A percentile compares a stretch with the other conserved stretches of the same genome.
Evolutionary conservation across 2,113 vertebrate species (phyloP).

Genomic region (Lampris megalopsis): DNA sequence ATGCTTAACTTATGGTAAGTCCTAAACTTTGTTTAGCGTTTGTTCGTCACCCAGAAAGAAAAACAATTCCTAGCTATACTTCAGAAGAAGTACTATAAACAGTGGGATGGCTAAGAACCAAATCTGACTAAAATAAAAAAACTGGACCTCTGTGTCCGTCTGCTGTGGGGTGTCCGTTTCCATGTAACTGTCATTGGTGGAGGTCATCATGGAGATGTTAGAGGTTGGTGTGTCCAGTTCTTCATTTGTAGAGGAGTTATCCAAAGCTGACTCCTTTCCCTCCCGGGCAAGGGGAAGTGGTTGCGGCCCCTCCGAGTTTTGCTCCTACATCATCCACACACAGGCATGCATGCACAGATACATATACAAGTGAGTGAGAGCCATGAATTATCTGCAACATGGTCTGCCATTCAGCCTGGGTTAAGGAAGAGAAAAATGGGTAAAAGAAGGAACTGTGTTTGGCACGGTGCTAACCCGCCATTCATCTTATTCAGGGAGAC

Average conservation of each 20-base stretch:
- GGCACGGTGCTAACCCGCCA: background rate
- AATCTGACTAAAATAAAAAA: background rate
- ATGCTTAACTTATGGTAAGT: too few species aligned
- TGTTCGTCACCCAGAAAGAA: too few species aligned
- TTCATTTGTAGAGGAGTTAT: slow-evolving; percentile 86
- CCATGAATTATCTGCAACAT: background rate
- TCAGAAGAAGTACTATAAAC: too few species aligned
- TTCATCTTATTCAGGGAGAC: background rate
- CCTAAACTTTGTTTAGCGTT: too few species aligned
- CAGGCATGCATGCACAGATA: background rate
- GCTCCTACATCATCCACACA: slow-evolving; percentile 82
- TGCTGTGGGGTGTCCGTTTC: slow-evolving; percentile 88
- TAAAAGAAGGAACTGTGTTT: background rate
- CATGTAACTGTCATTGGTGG: slow-evolving; percentile 91
- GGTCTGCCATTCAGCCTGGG: too few species aligned
- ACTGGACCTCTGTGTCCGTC: slow-evolving; percentile 73
- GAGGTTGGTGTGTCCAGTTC: slow-evolving; percentile 94
- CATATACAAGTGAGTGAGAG: slow-evolving; percentile 1
- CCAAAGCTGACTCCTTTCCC: slow-evolving; percentile 85
- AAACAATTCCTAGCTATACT: too few species aligned
- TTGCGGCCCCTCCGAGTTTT: slow-evolving; percentile 90
- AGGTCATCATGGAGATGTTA: slow-evolving; percentile 90
- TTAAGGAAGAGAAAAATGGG: background rate
- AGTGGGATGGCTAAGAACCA: background rate
- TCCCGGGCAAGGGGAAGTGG: slow-evolving; percentile 88